Evolutionary conservation across 1,140 invertebrate species (phyloP).

Genomic region (Atta texana): DNA sequence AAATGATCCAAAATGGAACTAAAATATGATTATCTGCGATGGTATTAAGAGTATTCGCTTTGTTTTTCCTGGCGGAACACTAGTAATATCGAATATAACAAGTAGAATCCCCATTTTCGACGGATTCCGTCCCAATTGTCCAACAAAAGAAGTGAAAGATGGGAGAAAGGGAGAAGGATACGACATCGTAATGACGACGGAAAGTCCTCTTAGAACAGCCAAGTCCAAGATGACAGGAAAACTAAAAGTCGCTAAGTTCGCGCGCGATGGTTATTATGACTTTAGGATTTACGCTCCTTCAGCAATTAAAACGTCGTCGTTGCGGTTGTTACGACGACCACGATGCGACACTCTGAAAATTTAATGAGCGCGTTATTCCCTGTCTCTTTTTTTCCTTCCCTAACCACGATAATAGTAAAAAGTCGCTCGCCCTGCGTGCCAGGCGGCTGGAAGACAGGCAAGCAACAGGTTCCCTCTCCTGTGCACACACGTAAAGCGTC

Average conservation of each 20-base stretch:
- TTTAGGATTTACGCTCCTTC: neutral
- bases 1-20: too few relatives aligned
- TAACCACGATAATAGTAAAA: conserved; percentile 44
- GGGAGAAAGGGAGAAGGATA: neutral
- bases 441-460: conserved; percentile 51
- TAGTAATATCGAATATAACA: neutral
- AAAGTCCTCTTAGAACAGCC: neutral
- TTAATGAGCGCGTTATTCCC: conserved; percentile 24
- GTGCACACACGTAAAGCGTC: conserved; percentile 37
- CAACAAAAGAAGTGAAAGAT: neutral
- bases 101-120: neutral
- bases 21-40: too few relatives aligned
- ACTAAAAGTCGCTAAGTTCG: neutral
- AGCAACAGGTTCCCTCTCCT: conserved; percentile 56
- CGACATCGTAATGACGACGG: too few relatives aligned
- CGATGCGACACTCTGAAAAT: neutral
- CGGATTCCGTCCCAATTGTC: neutral
- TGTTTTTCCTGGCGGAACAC: too few relatives aligned
- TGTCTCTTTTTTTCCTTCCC: neutral
- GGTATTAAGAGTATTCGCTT: neutral
- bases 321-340: conserved; percentile 3
- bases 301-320: conserved; percentile 15
- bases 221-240: neutral
- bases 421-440: conserved; percentile 44
- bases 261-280: neutral